Conservation (phyloP, 1,140 invertebrate genomes). For the Drosophila punjabiensis region DNA sequence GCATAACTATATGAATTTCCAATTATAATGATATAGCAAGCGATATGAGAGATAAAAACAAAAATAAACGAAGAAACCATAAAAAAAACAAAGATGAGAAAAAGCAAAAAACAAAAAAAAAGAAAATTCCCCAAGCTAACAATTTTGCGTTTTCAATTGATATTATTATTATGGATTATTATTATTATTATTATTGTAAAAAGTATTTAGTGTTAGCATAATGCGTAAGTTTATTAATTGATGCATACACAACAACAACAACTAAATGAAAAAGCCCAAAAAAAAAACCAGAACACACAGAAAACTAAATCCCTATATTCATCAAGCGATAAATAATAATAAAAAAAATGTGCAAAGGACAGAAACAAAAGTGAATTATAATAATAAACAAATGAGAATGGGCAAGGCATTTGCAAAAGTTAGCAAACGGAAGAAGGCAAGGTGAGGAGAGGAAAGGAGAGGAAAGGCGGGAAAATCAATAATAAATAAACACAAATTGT, state of each 20-base stretch:
- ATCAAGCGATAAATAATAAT: conserved; percentile 40
- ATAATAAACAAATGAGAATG: conserved; percentile 8
- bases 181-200: conserved; percentile 81
- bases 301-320: conserved; percentile 52
- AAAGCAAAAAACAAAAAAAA: neutral
- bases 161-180: conserved; percentile 62
- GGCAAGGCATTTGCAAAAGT: neutral
- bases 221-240: conserved; percentile 78
- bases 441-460: neutral
- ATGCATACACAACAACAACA: conserved; percentile 38
- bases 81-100: conserved; percentile 11
- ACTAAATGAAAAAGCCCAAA: conserved; percentile 18
- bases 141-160: conserved; percentile 61
- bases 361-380: conserved; percentile 28
- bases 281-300: neutral
- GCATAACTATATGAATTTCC: conserved; percentile 55
- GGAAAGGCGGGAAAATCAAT: conserved; percentile 59
- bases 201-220: conserved; percentile 83
- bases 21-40: conserved; percentile 56
- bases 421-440: conserved; percentile 9
- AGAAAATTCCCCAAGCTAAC: conserved; percentile 50
- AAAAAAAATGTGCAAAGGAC: conserved; percentile 33
- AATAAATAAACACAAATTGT: conserved; percentile 74
- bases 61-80: conserved; percentile 3
- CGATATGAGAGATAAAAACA: conserved; percentile 19